These are phyloP conservation scores for Globodera ellingtonae DNA, from an alignment of 1,140 invertebrate species.

Conservation along the genomic window DNA sequence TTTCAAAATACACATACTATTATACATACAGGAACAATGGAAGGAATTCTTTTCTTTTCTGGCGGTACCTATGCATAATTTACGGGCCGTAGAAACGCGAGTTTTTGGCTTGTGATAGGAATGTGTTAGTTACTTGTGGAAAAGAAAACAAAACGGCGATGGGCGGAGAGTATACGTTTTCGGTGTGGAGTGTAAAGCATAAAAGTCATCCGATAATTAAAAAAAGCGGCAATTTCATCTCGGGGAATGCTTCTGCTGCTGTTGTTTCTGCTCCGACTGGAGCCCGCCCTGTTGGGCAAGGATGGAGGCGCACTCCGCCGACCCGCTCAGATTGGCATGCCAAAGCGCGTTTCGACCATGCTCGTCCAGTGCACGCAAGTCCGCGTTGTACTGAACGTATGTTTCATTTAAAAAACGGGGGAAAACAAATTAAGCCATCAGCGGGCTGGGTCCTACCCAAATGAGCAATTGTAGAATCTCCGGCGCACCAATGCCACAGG, in stretches of 20 bases:
- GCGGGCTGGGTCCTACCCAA: conserved; percentile 16
- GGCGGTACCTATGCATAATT: no score
- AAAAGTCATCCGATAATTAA: no score
- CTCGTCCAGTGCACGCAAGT: conserved; percentile 34
- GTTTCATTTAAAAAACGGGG: conserved; percentile 1
- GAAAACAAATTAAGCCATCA: conserved; percentile 15
- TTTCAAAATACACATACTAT: no score
- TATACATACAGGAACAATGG: no score
- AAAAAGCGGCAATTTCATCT: neutral
- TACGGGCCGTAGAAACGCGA: no score
- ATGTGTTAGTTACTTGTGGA: no score
- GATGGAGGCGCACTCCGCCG: conserved; percentile 28
- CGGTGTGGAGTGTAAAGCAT: no score
- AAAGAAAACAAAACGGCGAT: no score
- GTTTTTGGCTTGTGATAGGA: no score
- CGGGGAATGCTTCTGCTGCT: neutral
- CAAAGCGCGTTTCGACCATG: conserved; percentile 30
- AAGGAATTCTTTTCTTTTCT: no score
- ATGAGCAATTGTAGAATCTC: conserved; percentile 41
- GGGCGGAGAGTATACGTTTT: no score
- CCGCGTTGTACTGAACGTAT: conserved; percentile 31
- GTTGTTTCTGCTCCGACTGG: neutral
- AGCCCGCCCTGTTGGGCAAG: conserved; percentile 6
- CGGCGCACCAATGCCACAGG: conserved; percentile 38
- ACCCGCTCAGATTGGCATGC: conserved; percentile 36